A percentile compares a stretch with the other conserved stretches of the same genome.
These are phyloP conservation scores for Gryon sp. DNA, from an alignment of 1,140 invertebrate genomes.

Conservation along the genomic window DNA sequence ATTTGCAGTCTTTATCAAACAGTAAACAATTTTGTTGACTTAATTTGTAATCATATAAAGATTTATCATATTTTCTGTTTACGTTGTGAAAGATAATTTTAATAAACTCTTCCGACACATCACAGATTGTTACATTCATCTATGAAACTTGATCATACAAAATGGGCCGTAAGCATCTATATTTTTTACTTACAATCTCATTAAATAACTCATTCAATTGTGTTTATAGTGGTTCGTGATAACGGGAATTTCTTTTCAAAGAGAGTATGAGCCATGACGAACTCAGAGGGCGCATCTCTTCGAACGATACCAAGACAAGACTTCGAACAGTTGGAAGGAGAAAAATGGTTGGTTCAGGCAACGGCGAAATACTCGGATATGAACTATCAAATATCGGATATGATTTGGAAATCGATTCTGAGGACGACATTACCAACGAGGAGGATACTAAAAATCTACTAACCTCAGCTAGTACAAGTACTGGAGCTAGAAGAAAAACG, in stretches of 20 bases:
- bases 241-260: slow-evolving; percentile 36
- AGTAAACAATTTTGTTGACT: slow-evolving; percentile 14
- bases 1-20: too few relatives aligned
- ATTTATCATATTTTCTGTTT: slow-evolving; percentile 25
- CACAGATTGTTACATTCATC: too few relatives aligned
- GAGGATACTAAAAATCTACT: slow-evolving; percentile 69
- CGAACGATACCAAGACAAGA: slow-evolving; percentile 59
- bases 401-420: slow-evolving; percentile 73
- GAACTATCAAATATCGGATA: slow-evolving; percentile 69
- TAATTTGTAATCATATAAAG: slow-evolving; percentile 4
- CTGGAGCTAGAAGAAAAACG: slow-evolving; percentile 53
- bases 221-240: slow-evolving; percentile 71
- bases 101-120: too few relatives aligned
- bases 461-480: slow-evolving; percentile 42
- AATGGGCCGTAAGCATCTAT: too few relatives aligned
- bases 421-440: slow-evolving; percentile 66
- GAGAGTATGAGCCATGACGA: slow-evolving; percentile 73
- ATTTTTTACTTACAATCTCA: too few relatives aligned
- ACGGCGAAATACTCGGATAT: slow-evolving; percentile 69
- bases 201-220: too few relatives aligned
- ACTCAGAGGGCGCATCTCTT: slow-evolving; percentile 37
- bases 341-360: slow-evolving; percentile 76
- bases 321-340: slow-evolving; percentile 64
- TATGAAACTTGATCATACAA: too few relatives aligned
- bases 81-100: slow-evolving; percentile 31